Base-by-base conservation (phyloP, 2,888 invertebrate species). In the Eupithecia exiguata region DNA sequence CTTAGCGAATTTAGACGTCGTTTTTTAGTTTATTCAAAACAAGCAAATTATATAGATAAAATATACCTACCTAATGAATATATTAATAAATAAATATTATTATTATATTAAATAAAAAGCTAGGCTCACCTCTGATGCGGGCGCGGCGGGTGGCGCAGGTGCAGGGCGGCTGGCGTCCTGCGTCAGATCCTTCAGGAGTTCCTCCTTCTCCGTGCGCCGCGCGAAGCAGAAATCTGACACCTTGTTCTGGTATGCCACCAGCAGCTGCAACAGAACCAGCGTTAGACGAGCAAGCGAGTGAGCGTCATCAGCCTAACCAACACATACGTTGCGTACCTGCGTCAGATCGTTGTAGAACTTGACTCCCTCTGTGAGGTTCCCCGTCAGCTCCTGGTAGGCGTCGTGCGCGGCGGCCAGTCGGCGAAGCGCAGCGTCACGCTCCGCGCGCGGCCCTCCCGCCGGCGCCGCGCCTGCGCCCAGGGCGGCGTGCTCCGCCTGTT, bases 151-250 rank as follows among this genome's bases (percentile, higher is more conserved):
- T 53, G 90, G 89, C 69, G 96, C 90, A 58, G 90, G 89, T 69
- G 96, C 95, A 63, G 95, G 91, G 71, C 97, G 95, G 79, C 97
- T 96, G 62, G 97, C 96, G 86, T 96, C 96, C 82, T 97, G 97
- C 76, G 99, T 98, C 75, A 99, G 95, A 93, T 99, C 99, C 90
- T 98, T 98, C 90, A 99, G 93, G 81, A 99, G 94, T 90, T 99
- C 99, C 84, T 99, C 99, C 91, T 99, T 99, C 92, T 99, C 99
- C 0, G 99, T 99, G 95, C 98, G 98, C 46, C 99, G 97, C 58
- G 99, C 99, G 94, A 99, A 99, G 91, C 99, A 99, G 92, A 98
- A 99, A 95, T 99, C 99, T 10, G 97, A 97, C 84, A 99, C 98
- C 94, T 99, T 99, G 93, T 98, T 99, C 95, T 99, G 99, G 94